Base-by-base conservation (phyloP, 1,140 invertebrate genomes). In the Drosophila bipectinata region DNA sequence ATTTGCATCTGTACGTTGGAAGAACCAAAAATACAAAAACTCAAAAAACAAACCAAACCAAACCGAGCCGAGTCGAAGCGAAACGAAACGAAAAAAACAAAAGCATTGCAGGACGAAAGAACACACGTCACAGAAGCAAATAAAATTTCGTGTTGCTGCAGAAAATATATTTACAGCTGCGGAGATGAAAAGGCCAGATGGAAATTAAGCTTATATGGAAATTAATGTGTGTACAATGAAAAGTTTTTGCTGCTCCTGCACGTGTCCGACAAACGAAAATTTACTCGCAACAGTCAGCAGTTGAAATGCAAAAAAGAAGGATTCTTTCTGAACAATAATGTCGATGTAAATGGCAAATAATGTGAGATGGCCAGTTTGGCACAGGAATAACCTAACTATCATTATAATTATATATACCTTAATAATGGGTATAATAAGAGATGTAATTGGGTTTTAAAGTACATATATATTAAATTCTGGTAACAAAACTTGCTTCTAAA, bases 141-240 rank as follows among this genome's bases (percentile, higher is more conserved):
- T 57, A 48, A 66, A 51, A 34, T 34, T 52, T 52, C 45, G 30
- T 67, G 41, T 48, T 48, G 30, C 26, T 55, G 53, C 39, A 6
- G 37, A 9, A 76, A 75, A 76, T 60, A 74, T 60, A 76, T 76
- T 68, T 76, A 47, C 63, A 61, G 34, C 37, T 55, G 24, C 26
- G 32, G 47, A 74, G 49, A 59, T 73, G 64, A 68, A 72, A 78
- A 56, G 59, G 48, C 57, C 62, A 60, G 71, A 83, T 74, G 63
- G 49, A 83, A 83, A 76, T 67, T 75, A 72, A 76, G 49, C 75
- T 79, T 72, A 69, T 78, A 78, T 75, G 71, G 59, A 79, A 83
- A 79, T 77, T 72, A 77, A 74, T 62, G 73, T 68, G 62, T 68
- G 44, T 76, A 76, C 73, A 52, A 47, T 67, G 63, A 52, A 76